phyloP scores from a whole-genome alignment of 2,113 vertebrate species.

The Actenoides lindsayi region DNA sequence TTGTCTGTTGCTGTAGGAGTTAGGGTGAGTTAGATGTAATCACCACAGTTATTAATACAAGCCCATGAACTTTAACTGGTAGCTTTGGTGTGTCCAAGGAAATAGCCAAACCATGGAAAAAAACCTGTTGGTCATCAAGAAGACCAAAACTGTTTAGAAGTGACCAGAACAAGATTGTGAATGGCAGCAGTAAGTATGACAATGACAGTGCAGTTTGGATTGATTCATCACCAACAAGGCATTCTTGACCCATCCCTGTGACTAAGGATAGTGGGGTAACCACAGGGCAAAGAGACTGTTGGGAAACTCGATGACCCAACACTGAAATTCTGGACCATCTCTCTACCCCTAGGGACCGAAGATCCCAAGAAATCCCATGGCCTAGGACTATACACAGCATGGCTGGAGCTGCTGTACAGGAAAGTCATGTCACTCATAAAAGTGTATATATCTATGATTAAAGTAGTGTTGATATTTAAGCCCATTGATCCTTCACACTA shows the following conservation, averaged over 20 bases:
- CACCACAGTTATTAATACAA: background rate
- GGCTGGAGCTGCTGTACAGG: background rate
- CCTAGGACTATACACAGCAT: rapidly evolving
- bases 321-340: background rate
- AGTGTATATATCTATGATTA: background rate
- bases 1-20: background rate
- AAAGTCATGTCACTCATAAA: background rate
- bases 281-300: background rate
- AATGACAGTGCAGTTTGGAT: background rate
- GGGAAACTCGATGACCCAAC: background rate
- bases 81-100: background rate
- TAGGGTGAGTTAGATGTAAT: background rate
- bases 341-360: background rate
- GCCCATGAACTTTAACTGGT: background rate
- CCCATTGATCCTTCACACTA: too few species aligned
- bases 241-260: background rate
- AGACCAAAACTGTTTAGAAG: background rate
- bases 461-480: background rate
- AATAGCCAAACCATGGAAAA: background rate
- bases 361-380: background rate
- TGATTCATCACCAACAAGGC: background rate
- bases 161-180: background rate
- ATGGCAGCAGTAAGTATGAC: background rate
- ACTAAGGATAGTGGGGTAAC: background rate
- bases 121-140: background rate